Conservation (phyloP, 1,140 invertebrate genomes). For the Dysdera silvatica region DNA sequence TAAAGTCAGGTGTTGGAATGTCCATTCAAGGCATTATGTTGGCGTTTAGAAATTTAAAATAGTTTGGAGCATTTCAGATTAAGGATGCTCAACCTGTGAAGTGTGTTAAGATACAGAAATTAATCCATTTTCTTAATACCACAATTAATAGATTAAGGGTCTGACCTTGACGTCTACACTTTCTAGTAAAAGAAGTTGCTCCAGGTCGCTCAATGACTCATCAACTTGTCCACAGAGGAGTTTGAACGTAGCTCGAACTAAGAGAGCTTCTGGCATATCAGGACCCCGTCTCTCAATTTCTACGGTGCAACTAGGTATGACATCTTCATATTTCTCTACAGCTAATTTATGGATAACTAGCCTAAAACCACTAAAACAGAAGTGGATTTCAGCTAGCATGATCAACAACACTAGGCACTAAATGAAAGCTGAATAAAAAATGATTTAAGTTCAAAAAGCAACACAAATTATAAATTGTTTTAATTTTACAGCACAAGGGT, state of each 20-base stretch:
- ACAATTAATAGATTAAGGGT: not conserved
- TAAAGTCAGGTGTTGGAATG: no score
- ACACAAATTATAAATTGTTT: no score
- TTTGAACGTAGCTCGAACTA: constrained; percentile 74
- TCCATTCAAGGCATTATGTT: no score
- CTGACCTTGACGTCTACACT: constrained; percentile 41
- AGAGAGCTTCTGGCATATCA: constrained; percentile 55
- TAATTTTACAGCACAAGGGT: no score
- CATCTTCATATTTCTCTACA: constrained; percentile 62
- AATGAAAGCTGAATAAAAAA: not conserved
- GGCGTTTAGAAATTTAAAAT: no score
- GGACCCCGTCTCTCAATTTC: constrained; percentile 56
- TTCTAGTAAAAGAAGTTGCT: constrained; percentile 36
- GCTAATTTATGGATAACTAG: constrained; percentile 59
- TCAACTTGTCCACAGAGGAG: constrained; percentile 63
- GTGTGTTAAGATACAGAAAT: no score
- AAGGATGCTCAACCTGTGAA: no score
- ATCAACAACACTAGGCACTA: not conserved
- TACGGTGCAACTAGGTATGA: constrained; percentile 68
- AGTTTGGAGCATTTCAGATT: no score
- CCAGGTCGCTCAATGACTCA: constrained; percentile 62
- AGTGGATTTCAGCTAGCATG: not conserved
- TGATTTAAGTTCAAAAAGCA: no score
- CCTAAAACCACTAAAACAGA: constrained; percentile 50
- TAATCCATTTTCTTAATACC: not conserved